Evolutionary conservation across 2,113 vertebrate genomes (phyloP).

Genomic region (Upupa epops): DNA sequence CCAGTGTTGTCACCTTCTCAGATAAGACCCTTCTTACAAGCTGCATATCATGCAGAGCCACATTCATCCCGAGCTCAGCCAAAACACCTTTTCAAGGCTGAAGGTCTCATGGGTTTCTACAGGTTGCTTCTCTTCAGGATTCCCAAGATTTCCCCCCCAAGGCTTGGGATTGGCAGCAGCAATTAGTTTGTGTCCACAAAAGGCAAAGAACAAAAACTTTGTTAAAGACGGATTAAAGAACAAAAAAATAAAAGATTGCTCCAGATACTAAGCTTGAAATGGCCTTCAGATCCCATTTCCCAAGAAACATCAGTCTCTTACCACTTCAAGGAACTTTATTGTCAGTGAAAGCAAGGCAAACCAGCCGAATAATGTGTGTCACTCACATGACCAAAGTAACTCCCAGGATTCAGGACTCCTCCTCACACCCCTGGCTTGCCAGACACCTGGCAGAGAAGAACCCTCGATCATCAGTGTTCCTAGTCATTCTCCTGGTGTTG

Average conservation of each 20-base stretch:
- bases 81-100: neutral
- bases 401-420: neutral
- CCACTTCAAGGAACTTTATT: neutral
- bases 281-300: neutral
- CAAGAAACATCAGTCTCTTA: neutral
- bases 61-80: neutral
- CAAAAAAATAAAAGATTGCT: neutral
- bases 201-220: conserved; percentile 27
- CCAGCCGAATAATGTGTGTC: neutral
- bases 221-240: conserved; percentile 16
- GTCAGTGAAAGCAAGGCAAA: neutral
- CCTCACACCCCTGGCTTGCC: neutral
- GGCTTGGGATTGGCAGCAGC: neutral
- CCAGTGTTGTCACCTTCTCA: neutral
- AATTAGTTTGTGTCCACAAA: neutral
- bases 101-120: neutral
- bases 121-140: neutral
- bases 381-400: neutral
- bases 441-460: neutral
- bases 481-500: neutral
- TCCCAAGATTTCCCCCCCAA: neutral
- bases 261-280: neutral
- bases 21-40: neutral
- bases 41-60: neutral
- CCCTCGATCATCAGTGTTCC: neutral